Percentiles rank a stretch among this genome's conserved stretches.
These are phyloP conservation scores for Neoniphon sammara DNA, from an alignment of 2,797 vertebrate genomes.

Conservation along the genomic window DNA sequence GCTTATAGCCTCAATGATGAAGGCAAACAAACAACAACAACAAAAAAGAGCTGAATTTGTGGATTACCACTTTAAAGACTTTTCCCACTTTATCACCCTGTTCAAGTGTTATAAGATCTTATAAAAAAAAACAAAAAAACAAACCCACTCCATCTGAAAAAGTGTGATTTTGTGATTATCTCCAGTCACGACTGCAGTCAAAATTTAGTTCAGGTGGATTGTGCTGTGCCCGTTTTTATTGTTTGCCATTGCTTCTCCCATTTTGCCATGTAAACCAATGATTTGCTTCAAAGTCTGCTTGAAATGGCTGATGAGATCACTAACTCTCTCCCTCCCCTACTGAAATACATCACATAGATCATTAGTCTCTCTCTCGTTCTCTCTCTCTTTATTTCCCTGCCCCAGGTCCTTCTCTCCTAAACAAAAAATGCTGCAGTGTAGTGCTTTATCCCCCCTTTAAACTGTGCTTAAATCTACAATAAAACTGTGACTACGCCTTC, in stretches of 20 bases:
- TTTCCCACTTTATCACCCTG: too few relatives aligned
- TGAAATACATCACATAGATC: too few relatives aligned
- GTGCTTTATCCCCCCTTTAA: constrained; percentile 63
- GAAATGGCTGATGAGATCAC: constrained; percentile 13
- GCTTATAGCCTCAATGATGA: too few relatives aligned
- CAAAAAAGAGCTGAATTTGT: too few relatives aligned
- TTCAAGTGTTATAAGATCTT: too few relatives aligned
- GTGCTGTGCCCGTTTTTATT: constrained; percentile 40
- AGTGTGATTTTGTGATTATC: too few relatives aligned
- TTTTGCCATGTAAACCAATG: constrained; percentile 40
- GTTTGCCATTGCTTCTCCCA: constrained; percentile 30
- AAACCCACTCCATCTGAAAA: too few relatives aligned
- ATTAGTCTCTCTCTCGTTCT: neutral
- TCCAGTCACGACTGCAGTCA: neutral
- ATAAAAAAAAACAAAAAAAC: too few relatives aligned
- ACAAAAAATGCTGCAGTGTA: constrained; percentile 44
- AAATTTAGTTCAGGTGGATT: neutral
- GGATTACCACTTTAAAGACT: too few relatives aligned
- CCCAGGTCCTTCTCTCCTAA: constrained; percentile 44
- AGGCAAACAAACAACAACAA: too few relatives aligned
- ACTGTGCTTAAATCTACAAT: constrained; percentile 69
- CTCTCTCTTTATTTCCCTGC: constrained; percentile 29
- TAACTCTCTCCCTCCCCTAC: constrained; percentile 2
- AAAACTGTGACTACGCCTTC: constrained; percentile 66
- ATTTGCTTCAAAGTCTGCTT: constrained; percentile 28